Percentiles rank a stretch among this genome's conserved stretches.
phyloP scores from a whole-genome alignment of 2,888 invertebrate genomes.

The Megastigmus dorsalis region DNA sequence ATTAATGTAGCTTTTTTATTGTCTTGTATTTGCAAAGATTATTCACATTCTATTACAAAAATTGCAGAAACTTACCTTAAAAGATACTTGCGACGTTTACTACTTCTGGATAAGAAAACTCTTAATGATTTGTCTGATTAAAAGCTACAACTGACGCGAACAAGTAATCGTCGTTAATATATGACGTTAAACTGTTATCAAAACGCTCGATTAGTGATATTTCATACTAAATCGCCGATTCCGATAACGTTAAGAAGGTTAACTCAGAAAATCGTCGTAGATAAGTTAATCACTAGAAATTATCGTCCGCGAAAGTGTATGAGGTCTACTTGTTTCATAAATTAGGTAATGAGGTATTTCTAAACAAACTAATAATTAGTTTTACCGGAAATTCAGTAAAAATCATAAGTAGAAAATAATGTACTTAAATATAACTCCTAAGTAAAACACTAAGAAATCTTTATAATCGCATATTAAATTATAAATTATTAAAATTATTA shows the following conservation, averaged over 20 bases:
- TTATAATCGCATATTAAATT: no score
- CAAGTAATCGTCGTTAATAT: slow-evolving; percentile 28
- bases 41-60: no score
- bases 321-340: not conserved
- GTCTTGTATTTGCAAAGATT: not conserved
- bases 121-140: slow-evolving; percentile 11
- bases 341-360: not conserved
- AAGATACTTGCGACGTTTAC: not conserved
- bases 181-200: slow-evolving; percentile 42
- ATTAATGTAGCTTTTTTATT: no score
- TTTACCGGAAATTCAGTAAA: no score
- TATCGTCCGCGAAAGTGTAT: not conserved
- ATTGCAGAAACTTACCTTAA: not conserved
- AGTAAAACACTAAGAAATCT: no score
- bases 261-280: slow-evolving; percentile 10
- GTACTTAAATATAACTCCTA: no score
- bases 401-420: no score
- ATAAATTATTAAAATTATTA: no score
- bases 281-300: slow-evolving; percentile 30
- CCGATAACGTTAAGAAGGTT: slow-evolving; percentile 33
- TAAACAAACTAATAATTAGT: no score
- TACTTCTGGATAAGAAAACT: not conserved
- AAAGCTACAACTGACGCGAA: slow-evolving; percentile 16
- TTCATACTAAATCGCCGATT: slow-evolving; percentile 18
- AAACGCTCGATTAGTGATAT: slow-evolving; percentile 18